phyloP scores from a whole-genome alignment of 2,113 vertebrate genomes.

The Anhinga anhinga region DNA sequence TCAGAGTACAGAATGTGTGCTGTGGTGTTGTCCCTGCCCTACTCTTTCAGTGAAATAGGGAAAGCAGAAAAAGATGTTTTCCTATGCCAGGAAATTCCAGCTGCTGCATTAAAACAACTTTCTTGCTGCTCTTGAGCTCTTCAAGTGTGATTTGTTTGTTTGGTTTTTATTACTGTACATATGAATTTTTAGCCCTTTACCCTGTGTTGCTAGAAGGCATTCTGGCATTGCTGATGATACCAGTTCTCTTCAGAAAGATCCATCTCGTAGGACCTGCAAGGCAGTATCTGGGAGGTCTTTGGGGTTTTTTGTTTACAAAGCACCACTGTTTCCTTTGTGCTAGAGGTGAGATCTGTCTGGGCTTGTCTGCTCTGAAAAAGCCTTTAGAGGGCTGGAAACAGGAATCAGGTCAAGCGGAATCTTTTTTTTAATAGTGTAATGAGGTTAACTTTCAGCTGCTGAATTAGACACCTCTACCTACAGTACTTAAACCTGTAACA shows the following conservation, averaged over 20 bases:
- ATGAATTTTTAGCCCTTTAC: background rate
- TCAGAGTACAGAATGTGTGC: background rate
- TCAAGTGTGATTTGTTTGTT: background rate
- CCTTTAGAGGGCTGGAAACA: background rate
- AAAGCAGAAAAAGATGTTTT: background rate
- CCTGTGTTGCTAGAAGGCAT: background rate
- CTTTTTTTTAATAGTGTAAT: background rate
- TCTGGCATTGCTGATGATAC: background rate
- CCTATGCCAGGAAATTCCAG: background rate
- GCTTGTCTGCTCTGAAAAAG: conserved; percentile 5
- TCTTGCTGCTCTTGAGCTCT: background rate
- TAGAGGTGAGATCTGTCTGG: background rate
- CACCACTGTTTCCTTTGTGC: background rate
- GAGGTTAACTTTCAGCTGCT: background rate
- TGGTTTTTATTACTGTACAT: background rate
- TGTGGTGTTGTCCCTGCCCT: background rate
- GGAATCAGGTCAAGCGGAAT: background rate
- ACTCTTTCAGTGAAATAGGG: background rate
- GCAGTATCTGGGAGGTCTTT: background rate
- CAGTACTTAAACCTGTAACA: background rate
- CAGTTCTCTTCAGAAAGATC: background rate
- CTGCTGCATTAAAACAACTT: background rate
- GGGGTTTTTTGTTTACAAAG: conserved; percentile 1
- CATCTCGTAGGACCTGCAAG: background rate
- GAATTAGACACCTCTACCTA: background rate